These are phyloP conservation scores for Synanthedon vespiformis DNA, from an alignment of 2,888 invertebrate genomes.

Conservation along the genomic window DNA sequence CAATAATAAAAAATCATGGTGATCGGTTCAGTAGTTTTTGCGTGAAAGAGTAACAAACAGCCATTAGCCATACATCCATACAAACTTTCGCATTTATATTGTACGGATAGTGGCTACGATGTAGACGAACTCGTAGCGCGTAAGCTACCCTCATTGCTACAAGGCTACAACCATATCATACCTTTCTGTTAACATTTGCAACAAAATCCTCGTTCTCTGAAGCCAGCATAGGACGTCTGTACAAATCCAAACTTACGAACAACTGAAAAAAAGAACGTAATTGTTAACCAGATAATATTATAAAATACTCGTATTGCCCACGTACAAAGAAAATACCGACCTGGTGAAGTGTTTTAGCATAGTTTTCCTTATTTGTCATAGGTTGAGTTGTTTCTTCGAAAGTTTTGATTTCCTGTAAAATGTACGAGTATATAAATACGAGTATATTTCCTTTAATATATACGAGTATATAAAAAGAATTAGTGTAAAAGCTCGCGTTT, in stretches of 20 bases:
- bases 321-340: constrained; percentile 15
- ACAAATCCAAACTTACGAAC: constrained; percentile 53
- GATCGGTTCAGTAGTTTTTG: no score
- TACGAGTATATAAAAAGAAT: no score
- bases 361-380: constrained; percentile 28
- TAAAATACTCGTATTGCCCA: no score
- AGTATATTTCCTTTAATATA: not conserved
- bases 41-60: no score
- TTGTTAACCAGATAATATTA: no score
- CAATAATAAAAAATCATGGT: no score
- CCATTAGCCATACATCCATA: no score
- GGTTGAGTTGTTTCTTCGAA: constrained; percentile 36
- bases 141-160: not conserved
- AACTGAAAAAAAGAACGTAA: constrained; percentile 33
- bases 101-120: not conserved
- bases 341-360: constrained; percentile 58
- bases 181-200: constrained; percentile 70
- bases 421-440: no score
- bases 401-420: constrained; percentile 45
- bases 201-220: constrained; percentile 70
- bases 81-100: no score
- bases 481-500: no score
- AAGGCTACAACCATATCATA: constrained; percentile 11
- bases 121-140: not conserved
- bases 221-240: constrained; percentile 57